A percentile compares a stretch with the other conserved stretches of the same genome.
Evolutionary conservation across 2,888 invertebrate species (phyloP).

Genomic region (Zaprionus obscuricornis): DNA sequence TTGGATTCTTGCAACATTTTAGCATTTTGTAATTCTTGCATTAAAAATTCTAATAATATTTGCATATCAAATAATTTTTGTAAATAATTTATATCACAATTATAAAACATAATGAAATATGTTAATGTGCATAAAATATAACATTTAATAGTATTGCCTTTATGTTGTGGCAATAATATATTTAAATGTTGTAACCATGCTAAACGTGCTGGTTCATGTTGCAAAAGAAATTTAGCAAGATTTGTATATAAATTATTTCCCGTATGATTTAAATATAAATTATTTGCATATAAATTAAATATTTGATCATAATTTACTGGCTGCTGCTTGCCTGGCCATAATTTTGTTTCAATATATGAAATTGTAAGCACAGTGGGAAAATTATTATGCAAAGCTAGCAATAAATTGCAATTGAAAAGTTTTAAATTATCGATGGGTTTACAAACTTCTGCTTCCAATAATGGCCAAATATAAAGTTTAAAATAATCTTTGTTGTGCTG

Average conservation of each 20-base stretch:
- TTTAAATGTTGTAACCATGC: conserved; percentile 37
- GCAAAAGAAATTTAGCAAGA: conserved; percentile 40
- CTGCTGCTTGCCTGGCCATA: conserved; percentile 43
- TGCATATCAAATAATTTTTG: too few species aligned
- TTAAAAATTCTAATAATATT: too few species aligned
- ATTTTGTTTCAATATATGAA: conserved; percentile 13
- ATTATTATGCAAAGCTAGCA: conserved; percentile 38
- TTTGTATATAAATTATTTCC: conserved; percentile 9
- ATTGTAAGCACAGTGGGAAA: conserved; percentile 33
- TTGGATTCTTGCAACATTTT: conserved; percentile 2
- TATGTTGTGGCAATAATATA: conserved; percentile 25
- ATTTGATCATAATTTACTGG: conserved; percentile 43
- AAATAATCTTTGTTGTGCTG: conserved; percentile 21
- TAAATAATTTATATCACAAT: too few species aligned
- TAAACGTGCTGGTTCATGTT: background rate
- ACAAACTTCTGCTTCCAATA: conserved; percentile 26
- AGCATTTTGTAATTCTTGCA: conserved; percentile 23
- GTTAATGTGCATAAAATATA: conserved; percentile 27
- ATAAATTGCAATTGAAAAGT: conserved; percentile 29
- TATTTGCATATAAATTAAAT: conserved; percentile 43
- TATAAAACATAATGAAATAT: conserved; percentile 9
- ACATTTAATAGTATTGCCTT: conserved; percentile 23
- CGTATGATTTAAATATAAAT: conserved; percentile 11
- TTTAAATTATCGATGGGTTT: conserved; percentile 31
- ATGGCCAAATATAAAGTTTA: conserved; percentile 42